phyloP scores from a whole-genome alignment of 1,140 invertebrate genomes.

The Lucilia sericata region DNA sequence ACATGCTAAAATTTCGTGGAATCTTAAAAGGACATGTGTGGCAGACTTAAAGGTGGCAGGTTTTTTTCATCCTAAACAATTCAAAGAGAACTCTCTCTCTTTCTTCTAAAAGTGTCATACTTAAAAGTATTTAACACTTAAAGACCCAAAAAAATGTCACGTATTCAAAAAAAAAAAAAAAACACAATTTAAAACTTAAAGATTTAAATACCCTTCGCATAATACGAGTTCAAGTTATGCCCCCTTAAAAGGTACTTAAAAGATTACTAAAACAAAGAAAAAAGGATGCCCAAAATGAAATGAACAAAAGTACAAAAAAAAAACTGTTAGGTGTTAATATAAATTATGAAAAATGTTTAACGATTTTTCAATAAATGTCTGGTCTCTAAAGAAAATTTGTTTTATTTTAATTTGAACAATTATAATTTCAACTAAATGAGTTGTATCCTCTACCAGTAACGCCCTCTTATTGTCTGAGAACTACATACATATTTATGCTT shows the following conservation, averaged over 20 bases:
- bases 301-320: not conserved
- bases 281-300: not conserved
- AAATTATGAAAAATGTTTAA: not conserved
- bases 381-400: too few relatives aligned
- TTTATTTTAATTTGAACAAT: too few relatives aligned
- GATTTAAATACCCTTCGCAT: not conserved
- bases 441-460: too few relatives aligned
- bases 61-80: not conserved
- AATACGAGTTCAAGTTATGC: not conserved
- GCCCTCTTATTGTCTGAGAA: too few relatives aligned
- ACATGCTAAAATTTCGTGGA: not conserved
- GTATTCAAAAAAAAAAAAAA: not conserved
- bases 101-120: constrained; percentile 6
- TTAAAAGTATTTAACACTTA: not conserved
- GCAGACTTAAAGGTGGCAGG: not conserved
- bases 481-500: too few relatives aligned
- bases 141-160: not conserved
- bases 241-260: not conserved
- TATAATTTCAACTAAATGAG: too few relatives aligned
- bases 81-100: not conserved
- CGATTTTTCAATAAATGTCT: too few relatives aligned
- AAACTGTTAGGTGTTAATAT: not conserved
- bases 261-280: not conserved
- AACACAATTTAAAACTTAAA: too few relatives aligned
- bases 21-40: not conserved